Conservation (phyloP, 2,113 vertebrate genomes). For the Plestiodon gilberti region DNA sequence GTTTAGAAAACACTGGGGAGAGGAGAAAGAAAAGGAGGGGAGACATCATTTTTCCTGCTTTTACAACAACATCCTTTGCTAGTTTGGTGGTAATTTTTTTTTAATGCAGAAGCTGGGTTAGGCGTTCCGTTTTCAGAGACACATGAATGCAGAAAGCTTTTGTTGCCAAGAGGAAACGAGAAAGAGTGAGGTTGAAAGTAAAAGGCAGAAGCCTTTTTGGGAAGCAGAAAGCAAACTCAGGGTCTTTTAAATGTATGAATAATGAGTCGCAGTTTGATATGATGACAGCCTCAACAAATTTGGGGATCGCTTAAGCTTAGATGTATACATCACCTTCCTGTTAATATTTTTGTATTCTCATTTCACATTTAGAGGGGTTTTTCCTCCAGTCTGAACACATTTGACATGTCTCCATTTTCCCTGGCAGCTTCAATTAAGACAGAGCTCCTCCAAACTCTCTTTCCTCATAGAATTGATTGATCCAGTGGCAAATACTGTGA, state of each 20-base stretch:
- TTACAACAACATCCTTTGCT: conserved; percentile 51
- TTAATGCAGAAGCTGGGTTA: conserved; percentile 41
- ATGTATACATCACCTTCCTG: background rate
- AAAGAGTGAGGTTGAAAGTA: background rate
- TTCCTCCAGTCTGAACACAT: background rate
- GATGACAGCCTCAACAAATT: background rate
- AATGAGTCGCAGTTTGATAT: background rate
- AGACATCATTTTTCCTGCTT: conserved; percentile 56
- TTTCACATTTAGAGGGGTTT: background rate
- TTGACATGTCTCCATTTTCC: background rate
- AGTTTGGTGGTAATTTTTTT: conserved; percentile 12
- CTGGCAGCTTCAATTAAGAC: background rate
- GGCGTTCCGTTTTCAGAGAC: conserved; percentile 42
- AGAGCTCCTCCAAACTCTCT: background rate
- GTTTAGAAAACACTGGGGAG: conserved; percentile 59
- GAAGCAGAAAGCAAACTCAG: background rate
- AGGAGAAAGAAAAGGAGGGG: conserved; percentile 37
- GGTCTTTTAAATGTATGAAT: background rate
- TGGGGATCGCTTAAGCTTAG: background rate
- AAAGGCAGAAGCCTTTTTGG: background rate
- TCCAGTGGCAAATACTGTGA: background rate
- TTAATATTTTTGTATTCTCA: conserved; percentile 64
- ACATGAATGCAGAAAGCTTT: conserved; percentile 31
- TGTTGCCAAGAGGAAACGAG: conserved; percentile 26
- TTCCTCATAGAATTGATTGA: background rate